A percentile compares a stretch with the other conserved stretches of the same genome.
Evolutionary conservation across 2,888 invertebrate species (phyloP).

Genomic region (Drosophila dives): DNA sequence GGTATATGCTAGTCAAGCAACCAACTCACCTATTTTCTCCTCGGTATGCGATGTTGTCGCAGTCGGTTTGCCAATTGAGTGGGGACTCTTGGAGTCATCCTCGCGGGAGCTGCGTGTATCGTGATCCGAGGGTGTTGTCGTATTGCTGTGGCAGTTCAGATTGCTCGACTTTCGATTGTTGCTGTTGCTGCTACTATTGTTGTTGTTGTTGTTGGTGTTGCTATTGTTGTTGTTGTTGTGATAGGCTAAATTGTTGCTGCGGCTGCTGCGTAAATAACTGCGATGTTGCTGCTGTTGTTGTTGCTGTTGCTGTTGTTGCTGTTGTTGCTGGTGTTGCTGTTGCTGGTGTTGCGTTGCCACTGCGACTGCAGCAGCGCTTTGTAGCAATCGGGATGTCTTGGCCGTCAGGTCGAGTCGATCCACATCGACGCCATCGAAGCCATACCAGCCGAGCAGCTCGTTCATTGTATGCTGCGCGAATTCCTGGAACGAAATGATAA

Average conservation of each 20-base stretch:
- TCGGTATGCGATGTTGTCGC: constrained; percentile 51
- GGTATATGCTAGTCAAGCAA: not conserved
- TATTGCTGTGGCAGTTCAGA: constrained; percentile 73
- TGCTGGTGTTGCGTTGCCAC: constrained; percentile 67
- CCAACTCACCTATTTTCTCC: constrained; percentile 82
- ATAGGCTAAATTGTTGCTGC: constrained; percentile 57
- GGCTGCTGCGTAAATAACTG: constrained; percentile 69
- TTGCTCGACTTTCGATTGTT: constrained; percentile 48
- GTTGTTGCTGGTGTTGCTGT: constrained; percentile 62
- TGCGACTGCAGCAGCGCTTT: constrained; percentile 76
- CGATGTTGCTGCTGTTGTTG: constrained; percentile 66
- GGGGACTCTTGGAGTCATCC: constrained; percentile 85
- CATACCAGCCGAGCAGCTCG: constrained; percentile 96
- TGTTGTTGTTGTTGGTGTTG: constrained; percentile 42
- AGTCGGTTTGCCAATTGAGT: constrained; percentile 77
- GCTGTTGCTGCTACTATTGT: constrained; percentile 50
- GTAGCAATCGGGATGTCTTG: constrained; percentile 82
- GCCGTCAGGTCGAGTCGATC: constrained; percentile 86
- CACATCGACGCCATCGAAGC: constrained; percentile 90
- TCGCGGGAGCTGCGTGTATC: constrained; percentile 84
- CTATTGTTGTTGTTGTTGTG: constrained; percentile 55
- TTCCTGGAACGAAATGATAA: constrained; percentile 87
- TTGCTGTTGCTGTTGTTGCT: constrained; percentile 56
- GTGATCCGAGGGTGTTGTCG: constrained; percentile 82
- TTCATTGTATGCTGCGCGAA: constrained; percentile 97